Evolutionary conservation across 2,797 vertebrate species (phyloP).

Genomic region (Cynopterus sphinx): DNA sequence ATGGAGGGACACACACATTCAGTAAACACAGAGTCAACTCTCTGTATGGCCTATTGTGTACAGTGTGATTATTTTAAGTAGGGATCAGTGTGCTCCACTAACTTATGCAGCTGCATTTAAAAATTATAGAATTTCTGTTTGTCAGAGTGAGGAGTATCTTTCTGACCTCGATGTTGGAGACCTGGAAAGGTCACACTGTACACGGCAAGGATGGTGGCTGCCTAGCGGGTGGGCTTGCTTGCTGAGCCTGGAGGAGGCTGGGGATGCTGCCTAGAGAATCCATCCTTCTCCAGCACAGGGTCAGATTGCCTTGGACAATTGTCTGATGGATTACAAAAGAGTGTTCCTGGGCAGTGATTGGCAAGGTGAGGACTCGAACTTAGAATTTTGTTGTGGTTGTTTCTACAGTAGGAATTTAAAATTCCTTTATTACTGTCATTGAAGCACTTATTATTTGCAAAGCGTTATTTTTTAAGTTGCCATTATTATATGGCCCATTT

Average conservation of each 20-base stretch:
- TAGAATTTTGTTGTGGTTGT: background rate
- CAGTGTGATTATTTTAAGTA: accelerated
- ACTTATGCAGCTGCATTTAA: background rate
- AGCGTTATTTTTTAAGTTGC: background rate
- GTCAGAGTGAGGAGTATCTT: background rate
- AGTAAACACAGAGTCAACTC: background rate
- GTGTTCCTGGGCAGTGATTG: too few relatives aligned
- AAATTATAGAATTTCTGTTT: background rate
- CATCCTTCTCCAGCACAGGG: accelerated
- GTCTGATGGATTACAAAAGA: background rate
- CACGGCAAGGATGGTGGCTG: background rate
- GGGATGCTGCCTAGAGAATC: accelerated
- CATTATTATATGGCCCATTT: background rate
- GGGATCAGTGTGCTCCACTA: background rate
- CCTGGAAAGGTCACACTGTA: too few relatives aligned
- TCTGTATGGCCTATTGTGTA: accelerated
- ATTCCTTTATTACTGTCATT: background rate
- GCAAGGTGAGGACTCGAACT: background rate
- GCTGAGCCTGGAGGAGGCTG: accelerated
- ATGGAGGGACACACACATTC: background rate
- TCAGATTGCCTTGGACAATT: background rate
- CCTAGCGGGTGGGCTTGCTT: accelerated
- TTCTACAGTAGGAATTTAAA: background rate
- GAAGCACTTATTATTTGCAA: background rate
- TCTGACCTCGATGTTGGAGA: background rate